A percentile compares a stretch with the other conserved stretches of the same genome.
Conservation (phyloP, 30 jellyfish, hydroid and myxozoan species). For the Cassiopea xamachana region DNA sequence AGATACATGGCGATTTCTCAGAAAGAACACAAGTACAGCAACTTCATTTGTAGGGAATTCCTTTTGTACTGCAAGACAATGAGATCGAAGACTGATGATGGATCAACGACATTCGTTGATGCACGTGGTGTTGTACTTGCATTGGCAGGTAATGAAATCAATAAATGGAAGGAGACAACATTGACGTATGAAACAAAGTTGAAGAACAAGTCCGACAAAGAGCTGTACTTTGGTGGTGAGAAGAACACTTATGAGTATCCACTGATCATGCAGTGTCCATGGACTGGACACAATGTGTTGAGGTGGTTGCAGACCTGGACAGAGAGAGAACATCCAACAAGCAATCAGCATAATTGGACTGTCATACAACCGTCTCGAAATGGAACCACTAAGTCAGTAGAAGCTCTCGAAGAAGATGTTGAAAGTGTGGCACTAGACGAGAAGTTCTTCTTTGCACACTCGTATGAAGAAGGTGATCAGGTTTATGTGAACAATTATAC, state of each 20-base stretch:
- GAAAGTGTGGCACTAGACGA: constrained; percentile 36
- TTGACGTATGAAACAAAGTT: constrained; percentile 24
- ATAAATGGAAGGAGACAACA: constrained; percentile 44
- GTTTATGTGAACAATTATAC: constrained; percentile 63
- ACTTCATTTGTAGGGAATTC: constrained; percentile 55
- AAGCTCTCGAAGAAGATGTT: constrained; percentile 46
- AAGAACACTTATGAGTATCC: constrained; percentile 54
- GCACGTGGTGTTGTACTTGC: constrained; percentile 43
- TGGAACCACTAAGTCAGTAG: background rate
- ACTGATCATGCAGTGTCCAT: constrained; percentile 45
- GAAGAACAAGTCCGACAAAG: background rate
- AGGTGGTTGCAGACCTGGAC: constrained; percentile 77
- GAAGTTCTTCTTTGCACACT: constrained; percentile 53
- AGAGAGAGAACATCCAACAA: constrained; percentile 19
- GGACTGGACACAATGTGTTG: constrained; percentile 54
- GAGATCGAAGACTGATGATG: background rate
- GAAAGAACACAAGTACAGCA: constrained; percentile 45
- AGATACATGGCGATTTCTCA: constrained; percentile 59
- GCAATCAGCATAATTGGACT: constrained; percentile 48
- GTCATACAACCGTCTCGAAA: constrained; percentile 6
- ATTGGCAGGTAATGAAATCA: constrained; percentile 7
- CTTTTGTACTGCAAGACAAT: constrained; percentile 41
- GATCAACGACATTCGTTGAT: constrained; percentile 62
- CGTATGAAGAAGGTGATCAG: constrained; percentile 61
- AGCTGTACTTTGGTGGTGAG: constrained; percentile 67